Conservation (phyloP, 2,113 vertebrate genomes). For the Boulengeromyrus knoepffleri region DNA sequence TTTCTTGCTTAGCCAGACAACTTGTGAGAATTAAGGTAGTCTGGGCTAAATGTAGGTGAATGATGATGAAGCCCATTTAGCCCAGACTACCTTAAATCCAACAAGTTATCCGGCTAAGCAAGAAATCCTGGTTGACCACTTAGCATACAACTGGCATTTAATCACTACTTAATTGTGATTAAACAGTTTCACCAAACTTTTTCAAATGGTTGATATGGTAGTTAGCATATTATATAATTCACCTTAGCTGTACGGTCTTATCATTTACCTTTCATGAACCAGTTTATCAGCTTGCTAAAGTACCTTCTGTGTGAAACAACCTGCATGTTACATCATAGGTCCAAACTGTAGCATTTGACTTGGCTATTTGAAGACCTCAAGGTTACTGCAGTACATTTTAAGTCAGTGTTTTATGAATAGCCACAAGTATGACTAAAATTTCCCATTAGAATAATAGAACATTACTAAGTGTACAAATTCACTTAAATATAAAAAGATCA, state of each 20-base stretch:
- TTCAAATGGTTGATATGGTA: background rate
- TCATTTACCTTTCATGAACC: background rate
- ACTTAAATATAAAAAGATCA: background rate
- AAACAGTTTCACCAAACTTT: background rate
- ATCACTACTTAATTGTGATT: background rate
- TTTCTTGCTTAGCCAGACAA: too few relatives aligned
- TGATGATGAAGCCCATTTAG: too few relatives aligned
- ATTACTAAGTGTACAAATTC: background rate
- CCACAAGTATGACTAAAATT: background rate
- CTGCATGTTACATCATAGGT: background rate
- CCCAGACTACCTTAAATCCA: too few relatives aligned
- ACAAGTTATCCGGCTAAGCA: too few relatives aligned
- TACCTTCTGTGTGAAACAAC: background rate
- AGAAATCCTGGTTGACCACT: background rate
- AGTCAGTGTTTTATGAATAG: background rate
- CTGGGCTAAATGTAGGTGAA: too few relatives aligned
- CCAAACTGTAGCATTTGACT: background rate
- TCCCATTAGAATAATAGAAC: background rate
- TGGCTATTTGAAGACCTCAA: background rate
- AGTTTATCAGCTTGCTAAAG: background rate
- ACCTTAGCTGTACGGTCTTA: background rate
- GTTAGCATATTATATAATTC: background rate
- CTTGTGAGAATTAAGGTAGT: too few relatives aligned
- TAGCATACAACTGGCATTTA: background rate
- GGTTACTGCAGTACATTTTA: background rate